Evolutionary conservation across 2,797 vertebrate species (phyloP).

Genomic region (Octomys mimax): DNA sequence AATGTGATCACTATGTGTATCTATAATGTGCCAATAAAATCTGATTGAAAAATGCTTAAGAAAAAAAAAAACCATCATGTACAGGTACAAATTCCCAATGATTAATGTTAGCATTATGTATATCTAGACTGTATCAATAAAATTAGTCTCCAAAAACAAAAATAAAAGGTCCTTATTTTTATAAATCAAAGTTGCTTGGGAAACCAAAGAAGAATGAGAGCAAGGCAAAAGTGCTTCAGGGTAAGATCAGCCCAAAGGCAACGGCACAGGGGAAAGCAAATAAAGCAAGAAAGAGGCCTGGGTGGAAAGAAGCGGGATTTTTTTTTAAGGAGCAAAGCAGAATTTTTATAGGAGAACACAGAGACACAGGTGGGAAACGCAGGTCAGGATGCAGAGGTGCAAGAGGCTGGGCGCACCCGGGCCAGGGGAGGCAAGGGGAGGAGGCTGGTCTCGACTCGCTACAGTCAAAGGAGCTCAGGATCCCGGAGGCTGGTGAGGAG

Average conservation of each 20-base stretch:
- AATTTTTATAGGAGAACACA: not conserved
- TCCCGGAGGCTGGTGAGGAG: not conserved
- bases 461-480: not conserved
- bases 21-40: not conserved
- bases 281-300: not conserved
- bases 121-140: not conserved
- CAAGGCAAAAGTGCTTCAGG: not conserved
- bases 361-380: not conserved
- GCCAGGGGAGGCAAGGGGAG: not conserved
- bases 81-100: not conserved
- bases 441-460: not conserved
- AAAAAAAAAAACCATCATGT: not conserved
- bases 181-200: not conserved
- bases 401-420: not conserved
- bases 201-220: not conserved
- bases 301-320: accelerated
- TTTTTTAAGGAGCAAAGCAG: not conserved
- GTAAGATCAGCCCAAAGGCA: not conserved
- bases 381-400: not conserved
- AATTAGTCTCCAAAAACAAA: not conserved
- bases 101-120: not conserved
- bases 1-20: not conserved
- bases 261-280: not conserved
- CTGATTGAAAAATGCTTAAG: not conserved
- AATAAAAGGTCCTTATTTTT: not conserved